Conservation (phyloP, 2,113 vertebrate species). For the Chamaea fasciata region DNA sequence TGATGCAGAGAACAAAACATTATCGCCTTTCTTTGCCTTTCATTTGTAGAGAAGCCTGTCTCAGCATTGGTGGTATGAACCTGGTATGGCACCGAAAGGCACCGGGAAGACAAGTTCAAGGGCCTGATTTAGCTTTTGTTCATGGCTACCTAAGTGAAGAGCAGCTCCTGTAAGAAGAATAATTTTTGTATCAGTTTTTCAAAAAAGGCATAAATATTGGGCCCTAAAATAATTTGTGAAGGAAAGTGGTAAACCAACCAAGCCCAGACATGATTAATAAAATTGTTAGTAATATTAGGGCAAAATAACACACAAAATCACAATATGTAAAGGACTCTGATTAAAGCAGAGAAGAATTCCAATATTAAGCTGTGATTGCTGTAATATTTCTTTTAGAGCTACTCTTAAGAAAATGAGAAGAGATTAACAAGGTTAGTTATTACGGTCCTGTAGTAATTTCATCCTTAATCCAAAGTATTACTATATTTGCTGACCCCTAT, state of each 20-base stretch:
- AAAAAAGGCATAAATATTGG: neutral
- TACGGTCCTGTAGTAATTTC: neutral
- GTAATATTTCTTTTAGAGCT: neutral
- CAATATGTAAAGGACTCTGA: neutral
- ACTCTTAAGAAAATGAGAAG: conserved; percentile 12
- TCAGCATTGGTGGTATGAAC: neutral
- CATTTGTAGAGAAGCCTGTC: neutral
- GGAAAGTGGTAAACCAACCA: neutral
- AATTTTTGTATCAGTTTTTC: neutral
- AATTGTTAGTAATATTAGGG: neutral
- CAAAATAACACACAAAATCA: neutral
- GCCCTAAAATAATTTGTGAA: neutral
- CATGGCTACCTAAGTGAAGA: neutral
- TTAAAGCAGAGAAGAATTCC: neutral
- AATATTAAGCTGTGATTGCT: neutral
- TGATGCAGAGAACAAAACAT: conserved; percentile 32
- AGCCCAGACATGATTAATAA: neutral
- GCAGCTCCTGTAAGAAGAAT: neutral
- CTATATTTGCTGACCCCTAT: neutral
- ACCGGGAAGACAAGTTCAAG: neutral
- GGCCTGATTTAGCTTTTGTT: neutral
- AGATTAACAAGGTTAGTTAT: conserved; percentile 33
- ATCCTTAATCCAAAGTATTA: conserved; percentile 14
- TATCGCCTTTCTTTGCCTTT: neutral
- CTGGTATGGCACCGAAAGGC: neutral